phyloP scores from a whole-genome alignment of 2,888 invertebrate genomes.

The Melieria omissa region DNA sequence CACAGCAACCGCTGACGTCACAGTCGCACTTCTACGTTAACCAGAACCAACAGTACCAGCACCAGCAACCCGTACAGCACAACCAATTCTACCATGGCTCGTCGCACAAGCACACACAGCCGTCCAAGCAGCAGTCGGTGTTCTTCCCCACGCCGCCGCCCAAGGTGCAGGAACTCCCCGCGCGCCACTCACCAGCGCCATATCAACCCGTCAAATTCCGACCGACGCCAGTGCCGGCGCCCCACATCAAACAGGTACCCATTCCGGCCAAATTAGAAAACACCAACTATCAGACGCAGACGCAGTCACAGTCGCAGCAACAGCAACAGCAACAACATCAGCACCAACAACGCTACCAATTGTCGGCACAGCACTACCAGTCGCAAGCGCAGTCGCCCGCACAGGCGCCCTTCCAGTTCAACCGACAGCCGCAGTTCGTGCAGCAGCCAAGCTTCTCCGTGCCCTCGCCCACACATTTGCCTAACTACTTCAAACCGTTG shows the following conservation, averaged over 20 bases:
- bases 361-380: constrained; percentile 41
- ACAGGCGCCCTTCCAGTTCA: constrained; percentile 62
- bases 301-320: constrained; percentile 50
- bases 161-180: constrained; percentile 51
- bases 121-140: constrained; percentile 49
- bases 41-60: constrained; percentile 40
- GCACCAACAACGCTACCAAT: constrained; percentile 65
- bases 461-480: constrained; percentile 44
- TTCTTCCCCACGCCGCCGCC: constrained; percentile 58
- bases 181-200: constrained; percentile 47
- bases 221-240: constrained; percentile 55
- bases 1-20: constrained; percentile 36
- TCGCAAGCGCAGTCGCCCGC: constrained; percentile 15
- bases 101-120: constrained; percentile 38
- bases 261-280: constrained; percentile 55
- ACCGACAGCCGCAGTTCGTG: constrained; percentile 64
- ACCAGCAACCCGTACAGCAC: constrained; percentile 39
- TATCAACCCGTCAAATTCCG: constrained; percentile 65
- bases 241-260: constrained; percentile 56
- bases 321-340: constrained; percentile 51
- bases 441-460: constrained; percentile 58
- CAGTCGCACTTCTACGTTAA: constrained; percentile 29
- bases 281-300: constrained; percentile 55
- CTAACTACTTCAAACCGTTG: constrained; percentile 26
- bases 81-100: constrained; percentile 37